Percentiles rank a stretch among this genome's conserved stretches.
Evolutionary conservation across 2,113 vertebrate species (phyloP).

Genomic region (Macaca nemestrina): DNA sequence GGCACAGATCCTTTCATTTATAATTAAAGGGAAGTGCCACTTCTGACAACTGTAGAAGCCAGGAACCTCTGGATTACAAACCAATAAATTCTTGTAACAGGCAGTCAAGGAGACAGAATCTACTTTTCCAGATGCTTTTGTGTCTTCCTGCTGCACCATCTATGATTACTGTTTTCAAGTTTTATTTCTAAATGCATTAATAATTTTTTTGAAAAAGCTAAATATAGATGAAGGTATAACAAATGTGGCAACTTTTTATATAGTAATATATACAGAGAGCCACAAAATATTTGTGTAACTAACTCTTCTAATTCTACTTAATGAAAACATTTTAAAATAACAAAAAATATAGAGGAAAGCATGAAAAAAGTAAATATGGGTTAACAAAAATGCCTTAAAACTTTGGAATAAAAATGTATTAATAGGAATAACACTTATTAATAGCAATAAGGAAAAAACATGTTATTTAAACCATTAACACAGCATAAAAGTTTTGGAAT

Average conservation of each 20-base stretch:
- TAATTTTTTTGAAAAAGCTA: neutral
- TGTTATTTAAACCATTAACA: neutral
- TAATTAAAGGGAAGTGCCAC: conserved; percentile 40
- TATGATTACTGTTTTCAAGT: neutral
- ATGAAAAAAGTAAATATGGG: neutral
- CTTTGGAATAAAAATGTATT: neutral
- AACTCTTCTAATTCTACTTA: neutral
- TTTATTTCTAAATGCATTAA: conserved; percentile 12
- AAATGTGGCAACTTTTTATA: neutral
- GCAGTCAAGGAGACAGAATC: conserved; percentile 34
- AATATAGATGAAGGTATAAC: neutral
- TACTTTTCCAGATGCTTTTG: conserved; percentile 64
- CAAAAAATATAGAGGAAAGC: neutral
- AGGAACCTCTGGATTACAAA: conserved; percentile 63
- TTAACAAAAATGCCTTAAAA: neutral
- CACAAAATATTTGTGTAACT: neutral
- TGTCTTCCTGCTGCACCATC: neutral
- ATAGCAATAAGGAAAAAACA: neutral
- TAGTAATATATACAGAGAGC: neutral
- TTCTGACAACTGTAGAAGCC: conserved; percentile 59
- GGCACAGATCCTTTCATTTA: conserved; percentile 22
- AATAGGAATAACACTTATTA: neutral
- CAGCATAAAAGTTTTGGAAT: neutral
- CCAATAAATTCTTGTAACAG: conserved; percentile 64
- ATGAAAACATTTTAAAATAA: neutral